Evolutionary conservation across 2,113 vertebrate genomes (phyloP).

Genomic region (human): DNA sequence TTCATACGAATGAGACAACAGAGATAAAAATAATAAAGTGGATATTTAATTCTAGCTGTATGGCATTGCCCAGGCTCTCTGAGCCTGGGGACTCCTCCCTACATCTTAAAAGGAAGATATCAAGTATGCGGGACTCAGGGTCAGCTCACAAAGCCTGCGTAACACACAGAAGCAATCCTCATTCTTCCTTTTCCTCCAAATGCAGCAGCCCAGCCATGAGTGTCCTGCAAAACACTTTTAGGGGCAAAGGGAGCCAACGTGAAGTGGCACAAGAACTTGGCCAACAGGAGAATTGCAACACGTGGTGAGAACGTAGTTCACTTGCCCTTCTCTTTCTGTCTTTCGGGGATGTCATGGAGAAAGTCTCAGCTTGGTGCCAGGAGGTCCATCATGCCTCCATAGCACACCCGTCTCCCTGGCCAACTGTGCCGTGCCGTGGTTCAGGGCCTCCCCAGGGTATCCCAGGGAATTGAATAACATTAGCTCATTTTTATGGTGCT

Average conservation of each 20-base stretch:
- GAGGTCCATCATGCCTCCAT: neutral
- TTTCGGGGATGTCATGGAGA: fast-evolving
- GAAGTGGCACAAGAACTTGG: fast-evolving
- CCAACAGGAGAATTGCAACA: fast-evolving
- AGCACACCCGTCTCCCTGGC: neutral
- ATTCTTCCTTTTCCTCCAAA: too few relatives aligned
- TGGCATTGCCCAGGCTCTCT: fast-evolving
- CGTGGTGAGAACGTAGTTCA: fast-evolving
- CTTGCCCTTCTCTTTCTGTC: neutral
- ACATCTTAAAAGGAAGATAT: neutral
- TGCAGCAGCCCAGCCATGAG: fast-evolving
- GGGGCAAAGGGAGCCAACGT: neutral
- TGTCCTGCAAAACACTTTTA: neutral
- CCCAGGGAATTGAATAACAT: too few relatives aligned
- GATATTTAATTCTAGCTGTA: fast-evolving
- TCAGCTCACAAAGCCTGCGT: fast-evolving
- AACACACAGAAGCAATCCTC: fast-evolving
- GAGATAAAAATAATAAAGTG: fast-evolving
- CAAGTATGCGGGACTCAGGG: fast-evolving
- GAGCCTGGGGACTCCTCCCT: neutral
- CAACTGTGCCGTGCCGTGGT: fast-evolving
- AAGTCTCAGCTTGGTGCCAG: neutral
- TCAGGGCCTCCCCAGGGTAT: neutral
- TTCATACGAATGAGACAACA: fast-evolving
- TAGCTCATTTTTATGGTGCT: fast-evolving